Conservation (phyloP, 2,113 vertebrate genomes). For the Gnathonemus longibarbis region DNA sequence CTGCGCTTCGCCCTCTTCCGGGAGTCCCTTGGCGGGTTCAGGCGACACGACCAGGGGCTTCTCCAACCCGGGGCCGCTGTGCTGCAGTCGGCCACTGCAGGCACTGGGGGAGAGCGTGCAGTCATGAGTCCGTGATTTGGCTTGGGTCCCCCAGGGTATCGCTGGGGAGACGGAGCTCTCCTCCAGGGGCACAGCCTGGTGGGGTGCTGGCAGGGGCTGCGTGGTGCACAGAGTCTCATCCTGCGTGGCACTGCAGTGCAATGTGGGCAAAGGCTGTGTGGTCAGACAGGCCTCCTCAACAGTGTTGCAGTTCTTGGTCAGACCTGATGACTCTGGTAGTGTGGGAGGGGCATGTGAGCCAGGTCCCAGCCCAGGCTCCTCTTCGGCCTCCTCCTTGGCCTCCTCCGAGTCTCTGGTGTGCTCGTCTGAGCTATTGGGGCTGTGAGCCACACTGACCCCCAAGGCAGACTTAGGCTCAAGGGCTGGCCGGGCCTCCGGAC, state of each 20-base stretch:
- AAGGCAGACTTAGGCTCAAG: conserved; percentile 59
- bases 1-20: background rate
- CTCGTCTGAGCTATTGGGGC: conserved; percentile 30
- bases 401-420: conserved; percentile 17
- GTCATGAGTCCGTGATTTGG: conserved; percentile 44
- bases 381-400: background rate
- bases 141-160: conserved; percentile 28
- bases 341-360: conserved; percentile 29
- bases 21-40: conserved; percentile 33
- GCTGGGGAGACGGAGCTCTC: conserved; percentile 34
- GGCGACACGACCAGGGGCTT: conserved; percentile 27
- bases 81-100: conserved; percentile 34
- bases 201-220: conserved; percentile 36
- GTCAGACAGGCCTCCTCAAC: conserved; percentile 53
- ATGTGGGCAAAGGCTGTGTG: conserved; percentile 57
- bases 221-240: conserved; percentile 19
- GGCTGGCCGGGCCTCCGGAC: conserved; percentile 70
- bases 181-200: conserved; percentile 42
- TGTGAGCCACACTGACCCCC: conserved; percentile 42
- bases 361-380: conserved; percentile 23
- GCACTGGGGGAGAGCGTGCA: conserved; percentile 30
- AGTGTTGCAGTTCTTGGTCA: conserved; percentile 35
- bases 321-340: conserved; percentile 27
- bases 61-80: background rate
- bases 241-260: conserved; percentile 44